Base-by-base conservation (phyloP, 2,113 vertebrate genomes). In the Lasiurus borealis region DNA sequence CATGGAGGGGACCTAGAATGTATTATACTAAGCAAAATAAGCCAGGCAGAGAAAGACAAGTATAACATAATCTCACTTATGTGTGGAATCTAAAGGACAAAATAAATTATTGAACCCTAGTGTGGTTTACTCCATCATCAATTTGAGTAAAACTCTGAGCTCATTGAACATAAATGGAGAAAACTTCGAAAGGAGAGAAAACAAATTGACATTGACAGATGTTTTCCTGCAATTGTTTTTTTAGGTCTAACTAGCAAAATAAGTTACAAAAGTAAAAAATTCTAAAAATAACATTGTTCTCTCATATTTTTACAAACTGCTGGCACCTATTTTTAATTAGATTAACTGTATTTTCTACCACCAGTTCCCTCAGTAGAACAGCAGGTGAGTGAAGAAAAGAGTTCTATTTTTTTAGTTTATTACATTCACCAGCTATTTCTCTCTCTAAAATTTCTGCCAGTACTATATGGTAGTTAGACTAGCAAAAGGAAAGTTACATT, bases 401-500 rank as follows among this genome's bases (percentile, higher is more conserved):
- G 8, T 10, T 27, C 10, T 89, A 6, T 54, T 73, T 54, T 80
- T 94, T 77, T 6, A 81, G 27, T 95, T 97, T 94, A 93, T 96
- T 82, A 73, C 18, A 86, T 94, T 85, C 59, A 69, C 44, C 16
- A 92, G 8, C 62, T 44, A 84, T 97, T 75, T 91, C 46, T 94
- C 92, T 92, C 89, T 77, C 93, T 91, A 95, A 91, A 91, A 81
- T 91, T 8, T 19, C 54, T 90, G 54, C 59, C 81, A 95, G 91
- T 23, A 40, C 80, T 81, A 90, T 73, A 54, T 23, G 8, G 73
- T 54, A 85, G 46, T 95, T 92, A 91, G 44, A 85, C 36, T 25
- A 88, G 68, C 18, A 95, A 92, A 90, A 88, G 95, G 57, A 29
- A 97, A 98, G 93, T 46, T 86, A 57, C 13, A 16, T 90, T 94